Percentiles rank a stretch among this genome's conserved stretches.
Evolutionary conservation across 1,140 invertebrate genomes (phyloP).

Genomic region (Eurosta solidaginis): DNA sequence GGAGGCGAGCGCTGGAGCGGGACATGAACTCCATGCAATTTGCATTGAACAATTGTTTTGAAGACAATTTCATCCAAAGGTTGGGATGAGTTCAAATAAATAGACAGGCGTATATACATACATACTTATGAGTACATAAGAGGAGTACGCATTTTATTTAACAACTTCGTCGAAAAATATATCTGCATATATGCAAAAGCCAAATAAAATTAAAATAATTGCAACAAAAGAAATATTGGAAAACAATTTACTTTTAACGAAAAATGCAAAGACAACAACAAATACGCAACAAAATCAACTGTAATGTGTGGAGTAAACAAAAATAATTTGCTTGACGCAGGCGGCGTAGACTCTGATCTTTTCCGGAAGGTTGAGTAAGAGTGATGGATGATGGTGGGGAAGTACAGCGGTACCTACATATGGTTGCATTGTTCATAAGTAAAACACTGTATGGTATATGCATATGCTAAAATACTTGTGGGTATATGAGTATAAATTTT

Average conservation of each 20-base stretch:
- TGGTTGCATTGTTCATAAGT: too few relatives aligned
- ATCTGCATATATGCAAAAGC: too few relatives aligned
- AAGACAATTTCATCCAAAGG: slow-evolving; percentile 37
- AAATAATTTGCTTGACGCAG: slow-evolving; percentile 55
- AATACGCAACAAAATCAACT: background rate
- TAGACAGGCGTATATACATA: too few relatives aligned
- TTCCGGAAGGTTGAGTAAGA: too few relatives aligned
- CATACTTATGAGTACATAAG: too few relatives aligned
- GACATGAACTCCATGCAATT: slow-evolving; percentile 53
- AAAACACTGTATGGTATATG: too few relatives aligned
- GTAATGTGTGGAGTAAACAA: slow-evolving; percentile 24
- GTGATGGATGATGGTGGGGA: background rate
- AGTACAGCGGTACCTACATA: too few relatives aligned
- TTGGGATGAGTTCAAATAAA: background rate
- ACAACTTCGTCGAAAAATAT: slow-evolving; percentile 34
- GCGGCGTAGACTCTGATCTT: too few relatives aligned
- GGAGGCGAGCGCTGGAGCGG: too few relatives aligned
- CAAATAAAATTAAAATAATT: slow-evolving; percentile 34
- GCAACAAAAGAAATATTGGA: slow-evolving; percentile 52
- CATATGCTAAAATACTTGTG: too few relatives aligned
- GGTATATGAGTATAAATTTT: too few relatives aligned
- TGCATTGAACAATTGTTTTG: slow-evolving; percentile 58
- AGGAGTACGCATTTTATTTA: slow-evolving; percentile 2
- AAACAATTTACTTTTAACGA: slow-evolving; percentile 54
- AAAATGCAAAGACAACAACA: slow-evolving; percentile 34